These are phyloP conservation scores for Phrynocephalus forsythii DNA, from an alignment of 2,797 vertebrate species.

Conservation along the genomic window DNA sequence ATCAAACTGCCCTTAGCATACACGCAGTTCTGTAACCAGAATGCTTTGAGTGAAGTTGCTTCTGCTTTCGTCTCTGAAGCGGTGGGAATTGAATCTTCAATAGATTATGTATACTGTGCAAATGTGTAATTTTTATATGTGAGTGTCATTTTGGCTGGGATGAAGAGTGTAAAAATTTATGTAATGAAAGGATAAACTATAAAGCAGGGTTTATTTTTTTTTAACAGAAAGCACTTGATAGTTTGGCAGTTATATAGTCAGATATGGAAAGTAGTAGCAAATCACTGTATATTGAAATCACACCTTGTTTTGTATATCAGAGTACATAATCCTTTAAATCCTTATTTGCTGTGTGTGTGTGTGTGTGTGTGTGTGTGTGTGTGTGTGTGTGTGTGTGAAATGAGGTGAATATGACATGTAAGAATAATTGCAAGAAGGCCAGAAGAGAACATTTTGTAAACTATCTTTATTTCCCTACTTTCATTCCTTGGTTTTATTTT, in stretches of 20 bases:
- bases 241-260: background rate
- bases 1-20: conserved; percentile 41
- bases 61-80: conserved; percentile 26
- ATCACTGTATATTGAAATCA: background rate
- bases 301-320: background rate
- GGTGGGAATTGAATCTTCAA: conserved; percentile 28
- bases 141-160: conserved; percentile 30
- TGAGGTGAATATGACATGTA: background rate
- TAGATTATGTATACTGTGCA: background rate
- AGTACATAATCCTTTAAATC: background rate
- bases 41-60: conserved; percentile 42
- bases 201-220: background rate
- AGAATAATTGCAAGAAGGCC: background rate
- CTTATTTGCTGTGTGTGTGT: background rate
- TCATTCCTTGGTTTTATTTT: background rate
- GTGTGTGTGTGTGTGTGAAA: background rate
- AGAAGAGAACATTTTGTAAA: background rate
- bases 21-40: conserved; percentile 5
- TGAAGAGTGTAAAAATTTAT: background rate
- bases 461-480: background rate
- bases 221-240: background rate
- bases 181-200: background rate
- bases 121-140: conserved; percentile 27
- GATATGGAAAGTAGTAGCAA: background rate
- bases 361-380: too few relatives aligned